phyloP scores from a whole-genome alignment of 2,797 vertebrate species.

The Parambassis ranga region DNA sequence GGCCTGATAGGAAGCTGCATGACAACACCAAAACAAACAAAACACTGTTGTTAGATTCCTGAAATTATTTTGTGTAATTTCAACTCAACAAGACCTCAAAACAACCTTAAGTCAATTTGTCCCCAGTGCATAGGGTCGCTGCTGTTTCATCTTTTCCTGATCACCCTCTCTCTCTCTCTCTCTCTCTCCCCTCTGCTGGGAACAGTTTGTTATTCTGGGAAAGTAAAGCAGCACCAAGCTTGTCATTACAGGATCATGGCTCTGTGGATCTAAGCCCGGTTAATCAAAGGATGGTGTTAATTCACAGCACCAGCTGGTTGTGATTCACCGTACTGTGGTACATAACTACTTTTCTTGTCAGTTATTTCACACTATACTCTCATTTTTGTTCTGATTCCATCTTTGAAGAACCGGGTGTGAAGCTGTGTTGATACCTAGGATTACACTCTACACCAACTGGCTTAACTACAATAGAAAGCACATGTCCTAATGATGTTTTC shows the following conservation, averaged over 20 bases:
- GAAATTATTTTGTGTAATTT: neutral
- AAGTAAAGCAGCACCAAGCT: conserved; percentile 25
- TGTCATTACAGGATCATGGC: conserved; percentile 24
- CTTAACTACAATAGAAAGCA: neutral
- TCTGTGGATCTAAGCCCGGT: conserved; percentile 26
- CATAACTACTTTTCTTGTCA: neutral
- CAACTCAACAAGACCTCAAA: conserved; percentile 12
- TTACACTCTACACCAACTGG: neutral
- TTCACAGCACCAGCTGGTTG: conserved; percentile 18
- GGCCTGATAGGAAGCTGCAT: conserved; percentile 11
- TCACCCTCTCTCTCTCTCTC: too few species aligned
- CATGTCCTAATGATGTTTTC: neutral
- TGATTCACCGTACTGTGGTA: conserved; percentile 19
- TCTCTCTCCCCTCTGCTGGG: neutral
- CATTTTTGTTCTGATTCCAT: conserved; percentile 1
- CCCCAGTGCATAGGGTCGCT: conserved; percentile 24
- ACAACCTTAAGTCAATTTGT: conserved; percentile 17
- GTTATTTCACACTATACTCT: neutral
- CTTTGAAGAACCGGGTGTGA: conserved; percentile 13
- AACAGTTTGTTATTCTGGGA: conserved; percentile 39
- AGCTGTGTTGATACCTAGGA: conserved; percentile 3
- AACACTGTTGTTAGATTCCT: neutral
- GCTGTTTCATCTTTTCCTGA: conserved; percentile 33
- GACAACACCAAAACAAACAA: conserved; percentile 8
- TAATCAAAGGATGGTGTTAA: conserved; percentile 20